Conservation (phyloP, 2,888 invertebrate genomes). For the Eupeodes latifasciatus region DNA sequence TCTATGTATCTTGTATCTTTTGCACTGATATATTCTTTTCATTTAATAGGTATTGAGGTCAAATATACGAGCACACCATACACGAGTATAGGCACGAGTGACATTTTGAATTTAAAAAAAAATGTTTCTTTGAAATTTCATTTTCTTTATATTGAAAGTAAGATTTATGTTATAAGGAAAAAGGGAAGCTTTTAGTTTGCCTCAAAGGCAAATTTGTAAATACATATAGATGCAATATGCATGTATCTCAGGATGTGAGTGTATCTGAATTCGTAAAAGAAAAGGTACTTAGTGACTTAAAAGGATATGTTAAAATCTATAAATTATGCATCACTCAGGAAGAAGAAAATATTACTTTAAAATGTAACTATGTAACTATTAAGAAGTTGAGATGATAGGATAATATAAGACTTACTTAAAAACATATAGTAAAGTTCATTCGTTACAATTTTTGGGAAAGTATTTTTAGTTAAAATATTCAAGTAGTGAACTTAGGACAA, state of each 20-base stretch:
- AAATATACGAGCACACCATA: constrained; percentile 8
- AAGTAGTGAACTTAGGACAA: too few relatives aligned
- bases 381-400: too few relatives aligned
- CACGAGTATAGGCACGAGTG: background rate
- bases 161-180: constrained; percentile 1
- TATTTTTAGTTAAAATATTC: too few relatives aligned
- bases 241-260: background rate
- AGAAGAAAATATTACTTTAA: too few relatives aligned
- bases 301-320: background rate
- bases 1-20: constrained; percentile 24
- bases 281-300: background rate
- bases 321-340: too few relatives aligned
- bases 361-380: too few relatives aligned
- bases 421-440: too few relatives aligned
- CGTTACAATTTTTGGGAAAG: too few relatives aligned
- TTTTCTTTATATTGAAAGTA: constrained; percentile 39
- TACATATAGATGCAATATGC: background rate
- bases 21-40: constrained; percentile 10
- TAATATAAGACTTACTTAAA: too few relatives aligned
- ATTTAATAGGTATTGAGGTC: constrained; percentile 41
- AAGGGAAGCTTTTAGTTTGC: background rate
- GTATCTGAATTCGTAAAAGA: background rate
- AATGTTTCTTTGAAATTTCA: constrained; percentile 15
- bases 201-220: constrained; percentile 15
- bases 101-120: background rate